Percentiles rank a stretch among this genome's conserved stretches.
Evolutionary conservation across 2,797 vertebrate genomes (phyloP).

Genomic region (Artibeus jamaicensis): DNA sequence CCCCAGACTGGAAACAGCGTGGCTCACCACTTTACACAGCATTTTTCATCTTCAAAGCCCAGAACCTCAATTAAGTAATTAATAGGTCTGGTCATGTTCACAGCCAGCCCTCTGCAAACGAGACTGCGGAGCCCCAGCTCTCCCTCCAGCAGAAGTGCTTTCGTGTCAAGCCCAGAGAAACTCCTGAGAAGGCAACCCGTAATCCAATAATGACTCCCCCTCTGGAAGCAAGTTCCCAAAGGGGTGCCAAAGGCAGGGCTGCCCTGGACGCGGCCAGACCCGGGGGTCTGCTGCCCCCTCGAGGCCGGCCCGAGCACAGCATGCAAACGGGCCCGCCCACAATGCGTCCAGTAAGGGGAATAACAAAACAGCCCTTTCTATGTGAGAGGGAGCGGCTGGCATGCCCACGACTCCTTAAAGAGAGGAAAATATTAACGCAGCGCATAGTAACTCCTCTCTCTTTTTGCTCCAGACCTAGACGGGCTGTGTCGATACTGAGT

Average conservation of each 20-base stretch:
- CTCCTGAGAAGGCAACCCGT: background rate
- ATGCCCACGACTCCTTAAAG: background rate
- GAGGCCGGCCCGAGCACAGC: background rate
- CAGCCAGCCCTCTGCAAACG: background rate
- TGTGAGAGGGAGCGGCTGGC: background rate
- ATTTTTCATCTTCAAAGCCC: conserved; percentile 58
- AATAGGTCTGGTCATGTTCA: conserved; percentile 54
- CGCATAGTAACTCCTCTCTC: background rate
- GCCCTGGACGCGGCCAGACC: rapidly evolving
- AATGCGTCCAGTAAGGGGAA: background rate
- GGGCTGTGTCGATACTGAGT: background rate
- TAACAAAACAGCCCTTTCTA: conserved; percentile 20
- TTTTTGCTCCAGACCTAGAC: background rate
- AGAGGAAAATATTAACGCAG: conserved; percentile 35
- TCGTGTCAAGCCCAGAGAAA: background rate
- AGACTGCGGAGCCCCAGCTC: background rate
- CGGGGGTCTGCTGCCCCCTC: conserved; percentile 53
- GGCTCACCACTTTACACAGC: background rate
- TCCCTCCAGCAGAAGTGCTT: background rate
- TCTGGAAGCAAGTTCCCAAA: background rate
- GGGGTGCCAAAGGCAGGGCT: rapidly evolving
- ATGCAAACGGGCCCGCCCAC: background rate
- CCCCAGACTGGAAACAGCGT: background rate
- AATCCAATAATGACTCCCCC: background rate
- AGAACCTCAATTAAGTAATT: conserved; percentile 29